These are phyloP conservation scores for Antechinus flavipes DNA, from an alignment of 2,113 vertebrate species.

Conservation along the genomic window DNA sequence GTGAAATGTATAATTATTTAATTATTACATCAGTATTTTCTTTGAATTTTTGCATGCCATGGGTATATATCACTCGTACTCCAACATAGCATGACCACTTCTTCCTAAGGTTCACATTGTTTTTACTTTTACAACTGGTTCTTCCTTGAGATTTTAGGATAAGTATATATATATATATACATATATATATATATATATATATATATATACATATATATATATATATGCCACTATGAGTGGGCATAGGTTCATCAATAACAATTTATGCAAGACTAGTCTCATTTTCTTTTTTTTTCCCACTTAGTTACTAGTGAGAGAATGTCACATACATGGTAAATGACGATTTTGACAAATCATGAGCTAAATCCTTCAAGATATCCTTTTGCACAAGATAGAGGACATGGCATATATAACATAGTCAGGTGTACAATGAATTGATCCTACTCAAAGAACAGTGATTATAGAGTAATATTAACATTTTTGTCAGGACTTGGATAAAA, in stretches of 20 bases:
- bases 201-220: no score
- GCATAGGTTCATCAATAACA: background rate
- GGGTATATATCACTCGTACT: background rate
- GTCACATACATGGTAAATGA: background rate
- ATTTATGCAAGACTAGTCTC: background rate
- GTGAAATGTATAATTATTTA: background rate
- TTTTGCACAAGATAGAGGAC: background rate
- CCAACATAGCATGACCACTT: background rate
- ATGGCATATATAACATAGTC: background rate
- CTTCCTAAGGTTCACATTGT: background rate
- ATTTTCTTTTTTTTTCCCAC: background rate
- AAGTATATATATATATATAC: background rate
- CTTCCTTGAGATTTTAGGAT: background rate
- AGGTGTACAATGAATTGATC: background rate
- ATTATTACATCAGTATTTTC: background rate
- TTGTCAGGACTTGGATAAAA: background rate
- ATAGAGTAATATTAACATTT: background rate
- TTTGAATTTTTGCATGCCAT: background rate
- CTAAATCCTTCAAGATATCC: background rate
- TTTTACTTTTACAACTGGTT: background rate
- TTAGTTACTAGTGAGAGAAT: background rate
- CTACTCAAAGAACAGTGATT: background rate
- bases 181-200: no score
- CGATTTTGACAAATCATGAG: background rate
- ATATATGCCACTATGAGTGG: no score